Evolutionary conservation across 1,140 invertebrate genomes (phyloP), one percentile per base, ranked within the genome.

Genomic region (Trichogramma pretiosum): DNA sequence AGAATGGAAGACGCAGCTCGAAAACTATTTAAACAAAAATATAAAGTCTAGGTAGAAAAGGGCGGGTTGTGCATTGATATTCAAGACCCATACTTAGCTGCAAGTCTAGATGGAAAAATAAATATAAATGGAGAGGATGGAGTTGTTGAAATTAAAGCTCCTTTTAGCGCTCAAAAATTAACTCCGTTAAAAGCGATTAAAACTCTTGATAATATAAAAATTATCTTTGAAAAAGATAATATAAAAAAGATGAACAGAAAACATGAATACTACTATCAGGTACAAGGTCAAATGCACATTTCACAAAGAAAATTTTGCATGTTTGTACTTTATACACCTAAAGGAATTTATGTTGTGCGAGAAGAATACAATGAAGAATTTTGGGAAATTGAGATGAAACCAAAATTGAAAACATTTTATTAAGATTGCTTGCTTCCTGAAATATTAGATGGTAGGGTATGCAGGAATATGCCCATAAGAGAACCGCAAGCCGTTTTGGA

Each of bases 31-130:
- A 42, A 51, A 46, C 9, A 36, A 36, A 21, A 50, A 28, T 24
- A 52, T 14, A 43, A 48, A 21, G 48, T 56, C 19, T 50, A 54
- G 44, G 55, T 66, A 9, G 37, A 53, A 34, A 40, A 50, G 32
- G 65, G 64, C 49, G 67, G 69, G 8, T 55, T 74, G 3, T 67
- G 65, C 48, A 57, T 73, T 26, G 59, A 64, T 50, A 16, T 42
- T 7, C 52, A 66, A 22, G 19, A 54, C 2, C 53, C 53, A 9
- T 61, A 50, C 45, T 49, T 74, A 19, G 69, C 50, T 28, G 66
- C 63, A 10, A 57, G 58, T 1, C 69, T 68, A 17, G 68, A 74
- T 62, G 68, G 70, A 16, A 35, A 73, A 2, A 51, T 68, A 21
- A 18, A 48, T 30, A 24, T 47, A 3, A 18, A 28, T 22, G 59